Evolutionary conservation across 2,797 vertebrate species (phyloP).

Genomic region (Danio choprae): DNA sequence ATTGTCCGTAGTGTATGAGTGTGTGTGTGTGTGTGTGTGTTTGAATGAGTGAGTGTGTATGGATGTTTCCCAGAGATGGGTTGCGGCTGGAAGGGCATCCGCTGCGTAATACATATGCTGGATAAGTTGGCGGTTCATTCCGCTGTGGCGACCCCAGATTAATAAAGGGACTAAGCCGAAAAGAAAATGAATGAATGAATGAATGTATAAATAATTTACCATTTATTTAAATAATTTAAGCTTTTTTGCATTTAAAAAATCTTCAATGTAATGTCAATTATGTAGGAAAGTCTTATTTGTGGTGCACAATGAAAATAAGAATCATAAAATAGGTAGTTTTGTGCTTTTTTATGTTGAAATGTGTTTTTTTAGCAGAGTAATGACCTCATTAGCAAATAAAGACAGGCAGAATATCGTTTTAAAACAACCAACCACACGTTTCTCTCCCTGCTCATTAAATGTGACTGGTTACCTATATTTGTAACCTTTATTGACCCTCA

Average conservation of each 20-base stretch:
- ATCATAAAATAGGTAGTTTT: not conserved
- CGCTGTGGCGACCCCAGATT: too few species aligned
- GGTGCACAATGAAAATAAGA: not conserved
- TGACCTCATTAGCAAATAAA: not conserved
- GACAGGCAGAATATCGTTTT: not conserved
- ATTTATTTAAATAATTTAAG: not conserved
- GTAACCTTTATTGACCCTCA: conserved; percentile 4
- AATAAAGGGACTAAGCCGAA: too few species aligned
- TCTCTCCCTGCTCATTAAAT: conserved; percentile 2
- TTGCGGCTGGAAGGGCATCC: too few species aligned
- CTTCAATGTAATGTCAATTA: not conserved
- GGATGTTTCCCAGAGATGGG: too few species aligned
- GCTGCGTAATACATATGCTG: too few species aligned
- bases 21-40: too few species aligned
- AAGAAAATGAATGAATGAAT: too few species aligned
- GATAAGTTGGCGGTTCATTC: too few species aligned
- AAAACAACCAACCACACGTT: conserved; percentile 5
- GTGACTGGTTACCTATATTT: conserved; percentile 9
- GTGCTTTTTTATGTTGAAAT: not conserved
- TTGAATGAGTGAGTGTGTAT: too few species aligned
- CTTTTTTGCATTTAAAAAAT: not conserved
- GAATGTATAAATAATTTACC: not conserved
- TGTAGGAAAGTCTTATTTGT: not conserved
- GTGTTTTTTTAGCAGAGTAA: not conserved
- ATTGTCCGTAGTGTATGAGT: too few species aligned